Conservation (phyloP, 2,888 invertebrate genomes). For the Drosophila anomelani region DNA sequence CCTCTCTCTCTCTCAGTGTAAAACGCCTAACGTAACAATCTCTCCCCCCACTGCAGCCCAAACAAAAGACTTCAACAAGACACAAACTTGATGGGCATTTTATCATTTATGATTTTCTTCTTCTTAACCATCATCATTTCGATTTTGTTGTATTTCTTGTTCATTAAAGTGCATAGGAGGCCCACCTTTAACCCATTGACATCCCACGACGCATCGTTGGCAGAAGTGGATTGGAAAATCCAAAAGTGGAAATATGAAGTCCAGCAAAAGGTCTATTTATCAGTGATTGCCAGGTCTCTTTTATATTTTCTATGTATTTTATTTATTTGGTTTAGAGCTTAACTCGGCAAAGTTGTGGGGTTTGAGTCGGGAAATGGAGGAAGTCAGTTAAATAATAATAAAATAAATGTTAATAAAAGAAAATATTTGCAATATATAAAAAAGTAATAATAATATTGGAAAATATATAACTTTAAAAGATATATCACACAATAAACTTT, state of each 20-base stretch:
- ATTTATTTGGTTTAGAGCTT: not conserved
- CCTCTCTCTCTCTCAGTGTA: not conserved
- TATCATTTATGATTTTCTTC: conserved; percentile 25
- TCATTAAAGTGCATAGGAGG: conserved; percentile 28
- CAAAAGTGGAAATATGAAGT: conserved; percentile 10
- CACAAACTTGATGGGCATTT: conserved; percentile 46
- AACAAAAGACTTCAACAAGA: conserved; percentile 63
- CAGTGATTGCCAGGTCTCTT: conserved; percentile 7
- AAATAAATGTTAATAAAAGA: too few species aligned
- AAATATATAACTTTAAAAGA: too few species aligned
- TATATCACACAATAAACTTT: not conserved
- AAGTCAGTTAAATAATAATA: too few species aligned
- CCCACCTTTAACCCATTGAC: conserved; percentile 31
- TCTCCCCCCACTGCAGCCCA: conserved; percentile 11
- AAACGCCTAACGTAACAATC: not conserved
- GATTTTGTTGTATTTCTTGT: not conserved
- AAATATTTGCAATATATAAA: too few species aligned
- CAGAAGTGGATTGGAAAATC: conserved; percentile 19
- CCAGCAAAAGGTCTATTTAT: not conserved
- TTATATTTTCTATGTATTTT: not conserved
- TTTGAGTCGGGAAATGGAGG: not conserved
- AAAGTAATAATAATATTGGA: too few species aligned
- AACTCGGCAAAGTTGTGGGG: not conserved
- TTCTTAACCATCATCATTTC: conserved; percentile 7
- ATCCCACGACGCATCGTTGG: conserved; percentile 17